A percentile compares a stretch with the other conserved stretches of the same genome.
Conservation (phyloP, 1,140 invertebrate genomes). For the Brachionus sp. region DNA sequence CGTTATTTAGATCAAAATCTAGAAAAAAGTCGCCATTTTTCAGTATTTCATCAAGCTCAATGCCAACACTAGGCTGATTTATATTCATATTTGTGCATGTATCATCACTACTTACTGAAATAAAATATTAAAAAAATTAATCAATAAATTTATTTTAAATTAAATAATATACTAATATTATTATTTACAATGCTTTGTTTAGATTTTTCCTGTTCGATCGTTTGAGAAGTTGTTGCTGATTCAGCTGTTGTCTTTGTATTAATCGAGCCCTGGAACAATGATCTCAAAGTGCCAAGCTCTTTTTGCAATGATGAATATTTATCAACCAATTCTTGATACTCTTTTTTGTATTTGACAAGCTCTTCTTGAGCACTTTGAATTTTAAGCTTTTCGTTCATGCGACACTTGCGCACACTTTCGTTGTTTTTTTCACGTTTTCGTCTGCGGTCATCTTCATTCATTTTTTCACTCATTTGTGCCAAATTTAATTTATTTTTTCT, state of each 20-base stretch:
- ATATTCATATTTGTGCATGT: not conserved
- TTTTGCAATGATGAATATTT: slow-evolving; percentile 40
- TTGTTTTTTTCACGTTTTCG: slow-evolving; percentile 31
- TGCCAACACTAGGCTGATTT: not conserved
- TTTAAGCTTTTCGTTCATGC: slow-evolving; percentile 27
- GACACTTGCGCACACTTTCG: slow-evolving; percentile 34
- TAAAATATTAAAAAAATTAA: not conserved
- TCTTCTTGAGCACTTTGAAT: slow-evolving; percentile 28
- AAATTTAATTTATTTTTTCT: no score
- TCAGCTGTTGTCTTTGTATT: not conserved
- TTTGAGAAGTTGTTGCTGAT: not conserved
- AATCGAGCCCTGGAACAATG: slow-evolving; percentile 2
- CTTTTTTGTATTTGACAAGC: not conserved
- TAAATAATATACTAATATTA: not conserved
- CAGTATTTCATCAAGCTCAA: not conserved
- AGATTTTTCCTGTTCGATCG: not conserved
- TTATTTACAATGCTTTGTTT: not conserved
- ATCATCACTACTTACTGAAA: not conserved
- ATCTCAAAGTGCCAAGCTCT: slow-evolving; percentile 28
- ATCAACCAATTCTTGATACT: slow-evolving; percentile 30
- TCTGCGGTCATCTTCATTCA: slow-evolving; percentile 6
- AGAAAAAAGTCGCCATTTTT: not conserved
- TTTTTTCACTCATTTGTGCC: not conserved
- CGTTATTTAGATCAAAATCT: not conserved
- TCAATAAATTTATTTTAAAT: not conserved